Evolutionary conservation across 2,113 vertebrate genomes (phyloP), one percentile per base, ranked within the genome.

Genomic region (Catharus fuscescens): DNA sequence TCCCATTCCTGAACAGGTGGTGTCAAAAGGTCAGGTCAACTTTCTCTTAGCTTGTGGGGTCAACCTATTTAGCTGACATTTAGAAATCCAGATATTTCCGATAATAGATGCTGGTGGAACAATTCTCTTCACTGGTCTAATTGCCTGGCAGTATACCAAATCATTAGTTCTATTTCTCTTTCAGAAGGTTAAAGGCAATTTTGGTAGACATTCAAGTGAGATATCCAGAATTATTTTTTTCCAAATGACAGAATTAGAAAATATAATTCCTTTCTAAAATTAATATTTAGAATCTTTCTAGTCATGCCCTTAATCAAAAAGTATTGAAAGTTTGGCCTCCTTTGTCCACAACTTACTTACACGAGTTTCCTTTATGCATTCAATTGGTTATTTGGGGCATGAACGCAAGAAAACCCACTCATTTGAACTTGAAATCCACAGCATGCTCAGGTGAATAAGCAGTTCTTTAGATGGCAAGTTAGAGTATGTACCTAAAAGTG

Each of bases 1-100:
- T 91, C 85, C 56, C 70, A 42, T 65, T 95, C 50, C 67, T 73
- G 71, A 96, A 80, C 94, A 97, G 95, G 95, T 97, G 79, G 71
- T 88, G 84, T 88, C 84, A 90, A 73, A 90, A 94, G 90, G 80
- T 91, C 70, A 74, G 65, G 93, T 90, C 92, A 94, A 36, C 36
- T 80, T 72, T 80, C 62, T 69, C 80, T 53, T 20, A 74, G 53
- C 31, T 87, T 52, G 31, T 67, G 56, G 48, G 69, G 31, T 71
- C 14, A 91, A 47, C 29, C 19, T 80, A 54, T 34, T 91, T 61
- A 92, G 73, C 24, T 90, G 80, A 85, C 89, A 85, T 93, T 85
- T 95, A 81, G 74, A 91, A 85, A 86, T 72, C 61, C 54, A 94
- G 92, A 70, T 77, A 96, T 54, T 95, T 95, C 81, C 2, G 2